Base-by-base conservation (phyloP, 2,888 invertebrate genomes). In the Dendrolimus pini region DNA sequence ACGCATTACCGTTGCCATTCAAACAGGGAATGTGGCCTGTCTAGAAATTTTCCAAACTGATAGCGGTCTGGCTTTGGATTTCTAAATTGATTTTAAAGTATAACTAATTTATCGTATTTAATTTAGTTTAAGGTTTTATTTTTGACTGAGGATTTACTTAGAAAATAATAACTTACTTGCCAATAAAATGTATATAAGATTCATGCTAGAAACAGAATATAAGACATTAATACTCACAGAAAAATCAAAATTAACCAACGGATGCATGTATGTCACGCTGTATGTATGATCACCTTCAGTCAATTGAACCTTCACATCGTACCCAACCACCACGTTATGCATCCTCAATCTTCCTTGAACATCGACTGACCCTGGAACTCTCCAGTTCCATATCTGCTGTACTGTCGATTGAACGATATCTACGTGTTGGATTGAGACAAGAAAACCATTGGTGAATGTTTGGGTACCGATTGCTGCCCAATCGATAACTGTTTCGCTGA, bases 371-470 rank as follows among this genome's bases (percentile, higher is more conserved):
- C 0, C 66, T 61, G 1, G 59, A 54, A 6, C 18, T 59, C 42
- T 72, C 59, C 65, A 67, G 0, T 61, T 13, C 86, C 86, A 88
- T 0, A 67, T 55, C 65, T 84, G 83, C 41, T 73, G 71, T 0
- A 87, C 69, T 0, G 74, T 68, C 1, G n/a, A 2, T 7, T 69
- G 62, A 0, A 69, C 13, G 1, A 86, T 67, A 60, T 82, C 82
- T 1, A 86, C 52, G 3, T 62, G 64, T 56, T 79, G 78, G 55
- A 86, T 75, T 1, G 83, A 72, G 2, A 71, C 63, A 0, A 84
- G 65, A 56, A 87, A 87, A 0, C 85, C 85, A n/a, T 86, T 78
- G 2, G 59, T 67, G 61, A 81, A 84, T 0, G 57, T 61, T 0
- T 80, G 67, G 1, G 59, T 68, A 7, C 83, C 86, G 2, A 47